Percentiles rank a stretch among this genome's conserved stretches.
Evolutionary conservation across 1,140 invertebrate species (phyloP).

Genomic region (Carposina sasakii): DNA sequence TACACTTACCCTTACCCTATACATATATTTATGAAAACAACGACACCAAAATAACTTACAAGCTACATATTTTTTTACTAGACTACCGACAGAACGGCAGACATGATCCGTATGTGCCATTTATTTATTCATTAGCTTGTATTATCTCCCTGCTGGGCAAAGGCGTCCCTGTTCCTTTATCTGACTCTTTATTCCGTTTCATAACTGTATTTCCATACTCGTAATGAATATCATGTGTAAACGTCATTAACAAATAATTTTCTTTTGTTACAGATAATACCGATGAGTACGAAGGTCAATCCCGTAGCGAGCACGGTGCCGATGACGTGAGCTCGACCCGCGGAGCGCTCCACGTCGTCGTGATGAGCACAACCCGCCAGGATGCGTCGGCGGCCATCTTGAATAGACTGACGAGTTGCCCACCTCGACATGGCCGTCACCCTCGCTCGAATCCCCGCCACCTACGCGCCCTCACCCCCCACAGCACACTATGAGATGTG

Average conservation of each 20-base stretch:
- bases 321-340: constrained; percentile 56
- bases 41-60: too few species aligned
- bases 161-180: too few species aligned
- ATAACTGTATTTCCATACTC: too few species aligned
- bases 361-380: constrained; percentile 67
- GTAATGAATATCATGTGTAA: too few species aligned
- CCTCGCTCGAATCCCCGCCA: constrained; percentile 36
- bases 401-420: constrained; percentile 59
- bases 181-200: too few species aligned
- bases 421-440: constrained; percentile 65
- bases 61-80: too few species aligned
- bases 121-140: too few species aligned
- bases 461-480: constrained; percentile 42
- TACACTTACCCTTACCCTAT: too few species aligned
- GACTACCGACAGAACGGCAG: too few species aligned
- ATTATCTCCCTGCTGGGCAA: too few species aligned
- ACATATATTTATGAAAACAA: too few species aligned
- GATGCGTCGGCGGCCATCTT: constrained; percentile 68
- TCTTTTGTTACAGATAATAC: constrained; percentile 48
- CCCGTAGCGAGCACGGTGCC: constrained; percentile 25
- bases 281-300: constrained; percentile 33
- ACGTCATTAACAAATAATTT: not conserved
- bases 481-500: constrained; percentile 67
- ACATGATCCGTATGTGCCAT: too few species aligned
- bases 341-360: constrained; percentile 57